Evolutionary conservation across 2,113 vertebrate species (phyloP), one percentile per base, ranked within the genome.

Genomic region (Tonatia bakeri): DNA sequence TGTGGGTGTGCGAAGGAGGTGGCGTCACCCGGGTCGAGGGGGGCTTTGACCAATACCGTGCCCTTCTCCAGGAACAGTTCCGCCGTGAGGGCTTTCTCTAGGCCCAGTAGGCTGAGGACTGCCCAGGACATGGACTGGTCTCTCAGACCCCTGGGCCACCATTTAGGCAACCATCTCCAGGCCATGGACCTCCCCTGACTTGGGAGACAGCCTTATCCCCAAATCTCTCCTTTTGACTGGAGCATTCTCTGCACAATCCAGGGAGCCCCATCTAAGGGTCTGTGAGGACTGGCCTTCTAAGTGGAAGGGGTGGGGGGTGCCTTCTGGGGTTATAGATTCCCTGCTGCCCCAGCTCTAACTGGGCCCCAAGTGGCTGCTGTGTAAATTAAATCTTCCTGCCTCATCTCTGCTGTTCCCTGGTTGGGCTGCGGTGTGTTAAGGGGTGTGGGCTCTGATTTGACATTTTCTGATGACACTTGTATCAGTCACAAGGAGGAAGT

Each of bases 51-150:
- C 99, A 99, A 97, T 99, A 99, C 98, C 98, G 99, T 14, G 99
- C 99, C 98, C 99, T 99, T 98, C 98, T 99, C 96, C 99, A 99
- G 90, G 99, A 99, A 98, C 99, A 99, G 98, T 99, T 99, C 98
- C 99, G 94, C 91, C 99, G 99, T 88, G 99, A 99, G 95, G 99
- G 99, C 45, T 99, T 99, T 97, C 99, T 99, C 98, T 99, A 99
- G 99, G 95, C 59, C 38, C 20, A 5, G 10, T 13, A 50, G 36
- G 24, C 64, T 24, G 36, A 80, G 80, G 73, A 94, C 96, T 85
- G 89, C 97, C 94, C 85, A 84, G 87, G 95, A 73, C 26, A 31
- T 61, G 9, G 87, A 97, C 91, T 1, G 73, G 92, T 93, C 94
- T 91, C 0, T 1, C 80, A 64, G 90, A 33, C 94, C 93, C 88